Percentiles rank a stretch among this genome's conserved stretches.
Conservation (phyloP, 2,113 vertebrate species). For the Sinosuthora webbiana region DNA sequence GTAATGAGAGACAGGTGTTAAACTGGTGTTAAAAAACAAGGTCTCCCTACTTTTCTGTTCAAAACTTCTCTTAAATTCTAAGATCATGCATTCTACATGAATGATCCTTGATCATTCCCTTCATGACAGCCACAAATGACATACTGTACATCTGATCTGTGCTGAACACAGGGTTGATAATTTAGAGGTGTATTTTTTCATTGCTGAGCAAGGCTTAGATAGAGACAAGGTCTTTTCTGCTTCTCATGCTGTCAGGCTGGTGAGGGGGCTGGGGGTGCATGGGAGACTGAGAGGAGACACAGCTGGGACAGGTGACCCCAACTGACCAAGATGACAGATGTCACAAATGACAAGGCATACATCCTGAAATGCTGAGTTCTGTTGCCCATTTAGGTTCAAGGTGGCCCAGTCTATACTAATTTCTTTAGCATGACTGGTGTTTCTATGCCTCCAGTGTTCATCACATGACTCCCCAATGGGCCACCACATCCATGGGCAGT, state of each 20-base stretch:
- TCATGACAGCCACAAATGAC: not conserved
- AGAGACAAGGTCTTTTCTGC: no score
- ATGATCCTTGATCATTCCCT: not conserved
- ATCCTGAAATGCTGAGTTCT: not conserved
- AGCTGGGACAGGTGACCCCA: no score
- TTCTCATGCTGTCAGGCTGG: no score
- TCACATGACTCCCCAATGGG: not conserved
- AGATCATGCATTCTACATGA: not conserved
- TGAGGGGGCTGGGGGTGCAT: no score
- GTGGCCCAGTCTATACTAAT: no score
- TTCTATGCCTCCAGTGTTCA: not conserved
- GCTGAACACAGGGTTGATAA: no score
- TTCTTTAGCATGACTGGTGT: not conserved
- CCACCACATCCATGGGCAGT: not conserved
- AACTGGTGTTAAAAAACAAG: not conserved
- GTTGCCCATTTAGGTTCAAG: not conserved
- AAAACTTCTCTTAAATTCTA: not conserved
- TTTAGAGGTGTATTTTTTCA: no score
- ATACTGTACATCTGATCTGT: not conserved
- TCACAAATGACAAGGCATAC: no score
- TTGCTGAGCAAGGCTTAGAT: no score
- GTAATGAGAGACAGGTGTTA: not conserved
- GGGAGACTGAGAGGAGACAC: no score
- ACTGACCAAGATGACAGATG: no score
- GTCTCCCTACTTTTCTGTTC: not conserved